phyloP scores from a whole-genome alignment of 2,888 invertebrate species.

The Omphaloscelis lunosa region DNA sequence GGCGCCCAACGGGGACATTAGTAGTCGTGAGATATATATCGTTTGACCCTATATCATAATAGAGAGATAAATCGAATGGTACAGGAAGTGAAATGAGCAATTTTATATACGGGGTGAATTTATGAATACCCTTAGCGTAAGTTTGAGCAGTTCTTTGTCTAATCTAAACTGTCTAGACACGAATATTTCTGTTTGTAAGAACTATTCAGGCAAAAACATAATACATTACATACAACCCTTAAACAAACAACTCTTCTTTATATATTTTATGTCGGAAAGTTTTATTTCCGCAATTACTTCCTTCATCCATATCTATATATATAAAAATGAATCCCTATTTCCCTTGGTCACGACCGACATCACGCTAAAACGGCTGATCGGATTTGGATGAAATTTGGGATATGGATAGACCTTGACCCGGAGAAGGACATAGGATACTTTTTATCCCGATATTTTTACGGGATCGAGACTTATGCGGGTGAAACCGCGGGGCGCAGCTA shows the following conservation, averaged over 20 bases:
- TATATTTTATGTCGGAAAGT: background rate
- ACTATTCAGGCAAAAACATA: background rate
- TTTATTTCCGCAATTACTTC: background rate
- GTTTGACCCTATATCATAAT: constrained; percentile 60
- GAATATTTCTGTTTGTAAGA: background rate
- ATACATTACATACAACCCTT: background rate
- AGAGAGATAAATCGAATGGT: constrained; percentile 50
- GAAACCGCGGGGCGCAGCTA: too few species aligned
- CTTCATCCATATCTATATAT: background rate
- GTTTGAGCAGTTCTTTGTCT: constrained; percentile 1
- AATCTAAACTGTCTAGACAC: background rate
- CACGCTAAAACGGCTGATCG: too few species aligned
- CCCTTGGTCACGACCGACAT: too few species aligned
- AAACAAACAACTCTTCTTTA: background rate
- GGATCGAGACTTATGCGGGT: too few species aligned
- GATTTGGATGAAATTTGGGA: too few species aligned
- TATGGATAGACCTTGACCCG: too few species aligned
- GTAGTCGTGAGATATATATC: constrained; percentile 57
- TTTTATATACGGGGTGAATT: constrained; percentile 28
- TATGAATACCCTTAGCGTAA: constrained; percentile 7
- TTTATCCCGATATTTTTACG: too few species aligned
- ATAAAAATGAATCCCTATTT: too few species aligned
- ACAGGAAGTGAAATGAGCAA: constrained; percentile 16
- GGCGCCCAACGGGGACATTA: constrained; percentile 50
- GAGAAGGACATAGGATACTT: too few species aligned